Percentiles rank a stretch among this genome's conserved stretches.
Conservation (phyloP, 2,888 invertebrate species). For the Zygaena filipendulae region DNA sequence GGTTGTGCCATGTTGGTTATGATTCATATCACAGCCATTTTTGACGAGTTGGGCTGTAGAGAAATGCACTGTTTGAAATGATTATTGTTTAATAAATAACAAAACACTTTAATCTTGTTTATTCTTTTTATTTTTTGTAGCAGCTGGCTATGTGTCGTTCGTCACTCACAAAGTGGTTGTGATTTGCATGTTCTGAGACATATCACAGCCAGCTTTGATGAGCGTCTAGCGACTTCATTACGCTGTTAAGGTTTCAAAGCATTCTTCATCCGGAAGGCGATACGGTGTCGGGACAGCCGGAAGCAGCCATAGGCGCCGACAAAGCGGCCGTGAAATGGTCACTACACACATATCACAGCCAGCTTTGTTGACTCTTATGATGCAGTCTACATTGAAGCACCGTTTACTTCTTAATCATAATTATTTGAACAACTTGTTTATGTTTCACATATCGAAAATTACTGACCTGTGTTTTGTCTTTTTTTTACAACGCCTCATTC, state of each 20-base stretch:
- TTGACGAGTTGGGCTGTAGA: constrained; percentile 88
- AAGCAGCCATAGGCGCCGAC: constrained; percentile 55
- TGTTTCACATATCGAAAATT: too few species aligned
- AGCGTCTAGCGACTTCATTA: constrained; percentile 64
- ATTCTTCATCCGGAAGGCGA: constrained; percentile 1
- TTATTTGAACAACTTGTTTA: too few species aligned
- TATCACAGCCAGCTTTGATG: constrained; percentile 99
- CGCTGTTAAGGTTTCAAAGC: constrained; percentile 2
- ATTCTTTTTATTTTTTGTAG: too few species aligned
- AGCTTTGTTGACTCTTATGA: constrained; percentile 78
- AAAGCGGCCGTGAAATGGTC: constrained; percentile 89
- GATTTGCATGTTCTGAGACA: constrained; percentile 76
- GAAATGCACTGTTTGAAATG: too few species aligned
- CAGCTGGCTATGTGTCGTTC: too few species aligned
- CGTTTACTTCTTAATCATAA: too few species aligned
- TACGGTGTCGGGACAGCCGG: neutral
- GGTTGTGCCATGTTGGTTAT: constrained; percentile 76
- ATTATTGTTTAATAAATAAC: too few species aligned
- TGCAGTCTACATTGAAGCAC: too few species aligned
- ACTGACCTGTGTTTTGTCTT: too few species aligned
- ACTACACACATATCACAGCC: constrained; percentile 85
- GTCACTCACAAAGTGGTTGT: constrained; percentile 93
- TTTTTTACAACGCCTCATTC: too few species aligned
- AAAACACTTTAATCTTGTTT: too few species aligned
- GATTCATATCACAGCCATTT: constrained; percentile 92